Base-by-base conservation (phyloP, 2,113 vertebrate species). In the Bos javanicus region DNA sequence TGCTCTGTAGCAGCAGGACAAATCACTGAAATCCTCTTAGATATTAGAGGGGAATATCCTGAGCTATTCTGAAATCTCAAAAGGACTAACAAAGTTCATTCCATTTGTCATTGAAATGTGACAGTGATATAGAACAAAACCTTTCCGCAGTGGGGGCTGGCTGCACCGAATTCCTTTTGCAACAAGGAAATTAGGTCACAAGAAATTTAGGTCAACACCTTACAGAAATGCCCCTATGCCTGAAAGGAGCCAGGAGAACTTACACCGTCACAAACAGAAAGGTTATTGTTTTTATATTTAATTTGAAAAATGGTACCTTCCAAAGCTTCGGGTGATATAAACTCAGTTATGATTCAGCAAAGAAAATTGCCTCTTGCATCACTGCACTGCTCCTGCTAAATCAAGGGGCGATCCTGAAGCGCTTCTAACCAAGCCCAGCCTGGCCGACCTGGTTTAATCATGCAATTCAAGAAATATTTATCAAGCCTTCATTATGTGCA, bases 201-300 rank as follows among this genome's bases (percentile, higher is more conserved):
- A 98, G 97, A 98, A 98, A 98, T 98, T 98, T 98, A 98, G 98
- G 98, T 98, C 98, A 98, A 96, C 97, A 98, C 98, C 98, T 98
- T 98, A 97, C 97, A 98, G 97, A 97, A 97, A 97, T 97, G 97
- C 90, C 98, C 98, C 87, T 85, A 92, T 95, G 96, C 95, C 97
- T 97, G 96, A 97, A 87, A 97, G 91, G 93, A 97, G 91, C 74
- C 87, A 94, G 78, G 92, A 97, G 71, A 94, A 95, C 96, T 93
- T 95, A 89, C 87, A 98, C 54, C 28, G 28, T 81, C 96, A 60
- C 19, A 78, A 93, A 96, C 80, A 91, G 91, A 95, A 94, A 96
- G 89, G 89, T 90, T 94, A 95, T 93, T 97, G 93, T 94, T 98
- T 98, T 98, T 98, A 71, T 81, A 86, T 87, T 86, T 94, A 97